Evolutionary conservation across 2,888 invertebrate species (phyloP).

Genomic region (Acleris cristana): DNA sequence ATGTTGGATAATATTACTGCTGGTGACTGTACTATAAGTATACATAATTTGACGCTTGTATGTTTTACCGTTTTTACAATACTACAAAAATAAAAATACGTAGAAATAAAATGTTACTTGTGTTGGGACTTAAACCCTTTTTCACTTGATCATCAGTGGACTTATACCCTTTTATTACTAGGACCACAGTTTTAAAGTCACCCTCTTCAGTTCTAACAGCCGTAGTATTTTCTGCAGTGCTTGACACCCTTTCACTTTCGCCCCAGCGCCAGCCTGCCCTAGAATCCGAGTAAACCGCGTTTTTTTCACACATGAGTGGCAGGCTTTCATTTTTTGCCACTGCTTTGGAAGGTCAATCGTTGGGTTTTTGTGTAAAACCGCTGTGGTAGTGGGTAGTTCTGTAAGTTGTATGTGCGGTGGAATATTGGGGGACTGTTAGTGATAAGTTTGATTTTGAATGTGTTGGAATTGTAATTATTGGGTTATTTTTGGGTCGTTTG

Average conservation of each 20-base stretch:
- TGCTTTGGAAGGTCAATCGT: constrained; percentile 51
- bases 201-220: constrained; percentile 26
- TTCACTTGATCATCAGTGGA: no score
- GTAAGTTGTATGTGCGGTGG: constrained; percentile 9
- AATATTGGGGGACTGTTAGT: neutral
- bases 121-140: no score
- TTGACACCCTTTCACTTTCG: constrained; percentile 79
- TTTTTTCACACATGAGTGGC: constrained; percentile 38
- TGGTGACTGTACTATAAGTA: no score
- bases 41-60: no score
- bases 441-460: neutral
- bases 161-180: neutral
- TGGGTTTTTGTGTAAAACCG: constrained; percentile 40
- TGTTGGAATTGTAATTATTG: neutral
- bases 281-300: constrained; percentile 41
- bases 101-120: no score
- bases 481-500: neutral
- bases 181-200: neutral
- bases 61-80: no score
- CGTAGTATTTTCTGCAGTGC: constrained; percentile 30
- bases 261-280: constrained; percentile 44
- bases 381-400: constrained; percentile 22
- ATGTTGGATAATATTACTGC: no score
- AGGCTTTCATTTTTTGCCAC: constrained; percentile 49
- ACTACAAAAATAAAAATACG: no score